These are phyloP conservation scores for Pocillopora meandrina DNA, from an alignment of 92 coral and sea anemone species.

Conservation along the genomic window DNA sequence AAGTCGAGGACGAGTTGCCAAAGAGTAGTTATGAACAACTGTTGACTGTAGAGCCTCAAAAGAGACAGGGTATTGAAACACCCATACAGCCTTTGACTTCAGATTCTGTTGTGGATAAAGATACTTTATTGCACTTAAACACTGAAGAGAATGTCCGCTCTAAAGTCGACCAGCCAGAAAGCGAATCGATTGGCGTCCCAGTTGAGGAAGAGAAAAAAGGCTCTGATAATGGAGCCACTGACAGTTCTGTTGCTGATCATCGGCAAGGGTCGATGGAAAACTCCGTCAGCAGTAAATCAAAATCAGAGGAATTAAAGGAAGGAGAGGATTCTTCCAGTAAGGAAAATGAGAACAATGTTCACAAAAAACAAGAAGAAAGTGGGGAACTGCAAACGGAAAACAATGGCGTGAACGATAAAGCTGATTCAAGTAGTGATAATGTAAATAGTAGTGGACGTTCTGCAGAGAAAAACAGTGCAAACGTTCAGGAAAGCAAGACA, in stretches of 20 bases:
- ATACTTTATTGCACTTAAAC: constrained; percentile 9
- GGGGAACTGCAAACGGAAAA: neutral
- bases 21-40: constrained; percentile 59
- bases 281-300: neutral
- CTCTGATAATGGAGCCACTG: neutral
- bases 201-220: constrained; percentile 29
- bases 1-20: constrained; percentile 56
- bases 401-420: constrained; percentile 2
- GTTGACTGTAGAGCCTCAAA: constrained; percentile 48
- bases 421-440: constrained; percentile 21
- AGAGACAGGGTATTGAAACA: constrained; percentile 81
- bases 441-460: neutral
- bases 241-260: neutral
- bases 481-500: neutral
- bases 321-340: constrained; percentile 11
- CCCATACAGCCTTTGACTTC: constrained; percentile 77
- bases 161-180: constrained; percentile 63
- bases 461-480: neutral
- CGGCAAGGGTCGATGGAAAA: constrained; percentile 1
- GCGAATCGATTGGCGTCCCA: constrained; percentile 21
- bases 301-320: constrained; percentile 17
- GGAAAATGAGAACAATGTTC: constrained; percentile 2
- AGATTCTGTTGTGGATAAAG: constrained; percentile 31
- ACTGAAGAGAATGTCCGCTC: constrained; percentile 66
- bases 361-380: neutral